phyloP scores from a whole-genome alignment of 2,113 vertebrate species.

The Prunella himalayana region DNA sequence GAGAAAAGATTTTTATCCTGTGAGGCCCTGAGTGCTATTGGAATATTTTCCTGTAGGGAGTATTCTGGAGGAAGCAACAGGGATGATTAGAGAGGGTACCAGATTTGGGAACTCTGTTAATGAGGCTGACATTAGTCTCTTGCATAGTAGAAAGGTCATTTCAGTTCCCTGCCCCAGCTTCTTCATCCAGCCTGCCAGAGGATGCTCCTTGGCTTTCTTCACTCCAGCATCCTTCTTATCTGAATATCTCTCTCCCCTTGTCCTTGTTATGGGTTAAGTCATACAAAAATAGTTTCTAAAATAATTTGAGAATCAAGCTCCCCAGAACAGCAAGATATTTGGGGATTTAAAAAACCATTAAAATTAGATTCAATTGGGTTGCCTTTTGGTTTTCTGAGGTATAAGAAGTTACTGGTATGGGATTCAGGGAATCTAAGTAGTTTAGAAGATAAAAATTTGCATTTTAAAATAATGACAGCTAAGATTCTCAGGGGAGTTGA shows the following conservation, averaged over 20 bases:
- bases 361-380: neutral
- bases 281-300: neutral
- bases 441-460: neutral
- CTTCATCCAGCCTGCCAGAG: neutral
- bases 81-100: neutral
- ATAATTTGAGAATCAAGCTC: neutral
- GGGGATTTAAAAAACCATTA: neutral
- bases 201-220: neutral
- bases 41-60: neutral
- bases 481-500: neutral
- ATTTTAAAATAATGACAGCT: slow-evolving; percentile 8
- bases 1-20: neutral
- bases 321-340: neutral
- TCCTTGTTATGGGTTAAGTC: neutral
- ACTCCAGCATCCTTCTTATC: neutral
- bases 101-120: neutral
- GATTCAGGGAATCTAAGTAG: neutral
- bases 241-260: neutral
- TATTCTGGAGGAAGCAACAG: neutral
- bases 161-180: neutral
- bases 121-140: neutral
- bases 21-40: neutral
- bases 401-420: neutral
- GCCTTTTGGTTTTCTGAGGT: neutral
- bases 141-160: neutral